Percentiles rank a stretch among this genome's conserved stretches.
These are phyloP conservation scores for Phymanthus crucifer DNA, from an alignment of 92 coral and sea anemone species.

Conservation along the genomic window DNA sequence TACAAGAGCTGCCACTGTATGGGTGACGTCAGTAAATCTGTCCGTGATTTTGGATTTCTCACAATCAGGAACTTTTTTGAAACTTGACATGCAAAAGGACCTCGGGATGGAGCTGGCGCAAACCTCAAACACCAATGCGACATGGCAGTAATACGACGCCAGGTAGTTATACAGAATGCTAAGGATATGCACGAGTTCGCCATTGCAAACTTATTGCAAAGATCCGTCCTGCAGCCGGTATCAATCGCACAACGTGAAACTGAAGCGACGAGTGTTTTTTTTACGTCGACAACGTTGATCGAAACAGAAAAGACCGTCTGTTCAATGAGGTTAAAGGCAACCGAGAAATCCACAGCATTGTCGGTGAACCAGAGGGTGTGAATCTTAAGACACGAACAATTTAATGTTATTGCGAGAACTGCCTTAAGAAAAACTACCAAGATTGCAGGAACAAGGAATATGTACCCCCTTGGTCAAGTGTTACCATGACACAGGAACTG, in stretches of 20 bases:
- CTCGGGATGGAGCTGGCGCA: slow-evolving; percentile 71
- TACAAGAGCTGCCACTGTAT: slow-evolving; percentile 59
- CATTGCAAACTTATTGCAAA: background rate
- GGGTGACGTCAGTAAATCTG: slow-evolving; percentile 49
- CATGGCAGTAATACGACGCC: slow-evolving; percentile 42
- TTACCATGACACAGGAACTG: background rate
- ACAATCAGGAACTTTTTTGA: slow-evolving; percentile 46
- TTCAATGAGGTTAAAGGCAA: background rate
- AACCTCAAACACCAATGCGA: slow-evolving; percentile 53
- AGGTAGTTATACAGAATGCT: slow-evolving; percentile 45
- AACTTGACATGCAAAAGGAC: slow-evolving; percentile 65
- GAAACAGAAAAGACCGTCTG: background rate
- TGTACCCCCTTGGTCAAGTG: slow-evolving; percentile 19
- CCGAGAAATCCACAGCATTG: slow-evolving; percentile 28
- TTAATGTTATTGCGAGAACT: slow-evolving; percentile 38
- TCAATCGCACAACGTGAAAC: slow-evolving; percentile 28
- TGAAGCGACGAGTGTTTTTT: slow-evolving; percentile 26
- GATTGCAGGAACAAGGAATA: slow-evolving; percentile 34
- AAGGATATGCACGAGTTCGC: slow-evolving; percentile 40
- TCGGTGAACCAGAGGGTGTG: slow-evolving; percentile 8
- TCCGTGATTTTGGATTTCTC: slow-evolving; percentile 42
- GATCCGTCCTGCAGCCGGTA: slow-evolving; percentile 33
- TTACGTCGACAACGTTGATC: slow-evolving; percentile 11
- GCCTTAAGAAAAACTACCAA: slow-evolving; percentile 25
- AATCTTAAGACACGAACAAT: slow-evolving; percentile 16